Evolutionary conservation across 2,888 invertebrate species (phyloP).

Genomic region (Notocelia uddmanniana): DNA sequence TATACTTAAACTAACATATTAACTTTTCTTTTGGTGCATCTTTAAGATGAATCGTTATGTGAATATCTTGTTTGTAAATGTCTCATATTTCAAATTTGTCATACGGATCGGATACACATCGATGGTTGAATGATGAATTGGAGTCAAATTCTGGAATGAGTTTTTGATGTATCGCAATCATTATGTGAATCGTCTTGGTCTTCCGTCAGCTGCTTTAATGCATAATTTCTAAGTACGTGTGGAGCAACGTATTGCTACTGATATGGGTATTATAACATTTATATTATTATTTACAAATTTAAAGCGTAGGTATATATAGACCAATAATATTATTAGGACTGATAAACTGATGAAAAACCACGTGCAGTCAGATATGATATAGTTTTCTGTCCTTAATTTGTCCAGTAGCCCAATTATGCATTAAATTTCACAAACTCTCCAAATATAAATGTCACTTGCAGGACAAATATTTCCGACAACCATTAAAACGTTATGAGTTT

Average conservation of each 20-base stretch:
- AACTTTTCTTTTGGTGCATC: too few relatives aligned
- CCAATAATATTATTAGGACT: neutral
- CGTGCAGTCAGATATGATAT: neutral
- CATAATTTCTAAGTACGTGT: neutral
- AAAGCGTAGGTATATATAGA: too few relatives aligned
- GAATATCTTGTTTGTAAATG: neutral
- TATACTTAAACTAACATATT: too few relatives aligned
- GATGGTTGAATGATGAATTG: neutral
- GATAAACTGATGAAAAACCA: neutral
- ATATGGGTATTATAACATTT: neutral
- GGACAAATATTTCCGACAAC: conserved; percentile 12
- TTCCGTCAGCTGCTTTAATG: neutral
- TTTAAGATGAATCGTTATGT: neutral
- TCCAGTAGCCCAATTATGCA: neutral
- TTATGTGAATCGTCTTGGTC: neutral
- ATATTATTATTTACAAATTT: neutral
- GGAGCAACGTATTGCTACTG: neutral
- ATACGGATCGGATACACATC: neutral
- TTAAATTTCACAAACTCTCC: neutral
- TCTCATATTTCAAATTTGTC: neutral
- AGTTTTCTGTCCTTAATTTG: neutral
- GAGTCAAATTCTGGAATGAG: neutral
- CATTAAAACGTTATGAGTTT: conserved; percentile 7
- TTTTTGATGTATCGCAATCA: neutral
- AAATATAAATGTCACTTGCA: conserved; percentile 12